Base-by-base conservation (phyloP, 2,888 invertebrate species). In the Ceratothoa steindachneri region DNA sequence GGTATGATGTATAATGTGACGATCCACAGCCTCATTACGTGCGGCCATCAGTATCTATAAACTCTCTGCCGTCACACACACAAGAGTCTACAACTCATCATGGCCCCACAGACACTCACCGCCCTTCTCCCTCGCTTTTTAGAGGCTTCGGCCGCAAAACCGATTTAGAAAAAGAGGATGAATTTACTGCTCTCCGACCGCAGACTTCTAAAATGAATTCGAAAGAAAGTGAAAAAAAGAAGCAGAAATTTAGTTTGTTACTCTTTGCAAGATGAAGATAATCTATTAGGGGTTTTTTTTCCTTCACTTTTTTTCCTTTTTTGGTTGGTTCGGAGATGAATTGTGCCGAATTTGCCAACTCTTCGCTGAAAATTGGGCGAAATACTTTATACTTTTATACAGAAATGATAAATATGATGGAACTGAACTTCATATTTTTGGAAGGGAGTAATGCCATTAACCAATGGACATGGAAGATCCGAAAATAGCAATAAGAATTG, bases 21-120 rank as follows among this genome's bases (percentile, higher is more conserved):
- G 75, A 75, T 75, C 75, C 71, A 64, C 64, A 65, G 68, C 52
- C 75, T 75, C 75, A 75, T 75, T 75, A 75, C 75, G 64, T 31
- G 53, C 67, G 30, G 68, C 75, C 75, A 75, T 75, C 71, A 75
- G 71, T 75, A 75, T 75, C 75, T 75, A 72, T 75, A 75, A 75
- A 75, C 68, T 72, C 75, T 24, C 30, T 29, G 52, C 69, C 71
- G 75, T 75, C 75, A 75, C 75, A 72, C 75, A 71, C 71, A 75
- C 75, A 75, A 71, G 69, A 67, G 41, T 52, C 75, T 71, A 72
- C 75, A 60, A 75, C 75, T 72, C 75, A 75, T 75, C 75, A 75
- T 71, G 22, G 31, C 65, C 9, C 41, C 19, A 53, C 66, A 69
- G 66, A 69, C 55, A 69, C 69, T 66, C 65, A 22, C 69, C 29